Evolutionary conservation across 2,113 vertebrate species (phyloP), one percentile per base, ranked within the genome.

Genomic region (Nestor notabilis): DNA sequence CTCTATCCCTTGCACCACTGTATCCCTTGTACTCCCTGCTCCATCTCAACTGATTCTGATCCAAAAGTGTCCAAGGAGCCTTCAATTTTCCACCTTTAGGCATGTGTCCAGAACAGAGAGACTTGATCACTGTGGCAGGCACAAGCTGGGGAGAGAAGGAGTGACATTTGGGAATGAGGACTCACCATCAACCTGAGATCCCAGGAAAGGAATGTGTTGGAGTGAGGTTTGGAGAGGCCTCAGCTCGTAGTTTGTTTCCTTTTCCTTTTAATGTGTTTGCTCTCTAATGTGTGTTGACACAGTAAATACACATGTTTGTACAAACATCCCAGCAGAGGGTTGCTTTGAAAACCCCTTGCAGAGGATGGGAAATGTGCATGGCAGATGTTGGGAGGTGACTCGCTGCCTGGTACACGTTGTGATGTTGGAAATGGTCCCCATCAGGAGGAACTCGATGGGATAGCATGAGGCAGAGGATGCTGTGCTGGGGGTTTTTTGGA

Each of bases 261-360:
- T 89, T 96, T 90, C 91, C 93, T 94, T 87, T 85, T 96, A 89
- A 89, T 94, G 83, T 93, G 83, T 96, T 96, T 94, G 86, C 95
- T 95, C 94, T 89, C 94, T 89, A 47, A 78, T 91, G 68, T 72
- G 46, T 56, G 69, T 97, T 87, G 43, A 94, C 93, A 91, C 75
- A 93, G 94, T 94, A 96, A 93, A 97, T 61, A 80, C 93, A 84
- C 90, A 17, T 56, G 87, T 96, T 97, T 28, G 58, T 90, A 43
- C 89, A 92, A 88, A 81, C 91, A 78, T 86, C 75, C 87, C 92
- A 94, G 95, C 91, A 61, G 81, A 78, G 84, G n/a, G 11, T 13
- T 55, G 75, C 95, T 95, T 11, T 55, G 81, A 90, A 83, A 89
- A 11, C 82, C 94, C 90, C 76, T 94, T 28, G 92, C 75, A 76